phyloP scores from a whole-genome alignment of 2,113 vertebrate genomes.

The Corythornis vintsioides region DNA sequence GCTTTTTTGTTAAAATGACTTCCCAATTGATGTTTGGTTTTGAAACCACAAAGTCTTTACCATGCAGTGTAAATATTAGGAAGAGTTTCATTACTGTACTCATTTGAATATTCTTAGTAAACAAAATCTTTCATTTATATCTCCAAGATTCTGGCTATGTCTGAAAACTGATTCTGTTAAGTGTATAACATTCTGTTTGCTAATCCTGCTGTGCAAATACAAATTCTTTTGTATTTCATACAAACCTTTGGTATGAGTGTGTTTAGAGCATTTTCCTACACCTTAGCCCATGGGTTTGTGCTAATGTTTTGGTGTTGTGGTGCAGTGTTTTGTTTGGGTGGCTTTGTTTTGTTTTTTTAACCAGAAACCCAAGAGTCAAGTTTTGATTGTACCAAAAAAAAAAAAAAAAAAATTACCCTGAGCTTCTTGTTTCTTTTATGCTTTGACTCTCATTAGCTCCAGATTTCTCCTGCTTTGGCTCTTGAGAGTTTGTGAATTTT shows the following conservation, averaged over 20 bases:
- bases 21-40: background rate
- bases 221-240: background rate
- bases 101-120: background rate
- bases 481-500: background rate
- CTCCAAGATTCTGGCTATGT: background rate
- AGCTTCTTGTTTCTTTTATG: background rate
- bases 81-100: background rate
- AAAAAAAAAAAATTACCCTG: background rate
- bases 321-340: background rate
- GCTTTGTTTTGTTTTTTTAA: background rate
- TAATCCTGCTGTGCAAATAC: background rate
- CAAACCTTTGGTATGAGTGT: background rate
- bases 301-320: background rate
- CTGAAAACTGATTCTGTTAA: background rate
- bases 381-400: background rate
- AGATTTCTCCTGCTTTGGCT: background rate
- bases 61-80: background rate
- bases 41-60: slow-evolving; percentile 14
- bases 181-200: background rate
- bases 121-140: background rate
- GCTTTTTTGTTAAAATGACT: background rate
- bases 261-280: background rate
- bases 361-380: background rate
- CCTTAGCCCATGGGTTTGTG: background rate
- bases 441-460: background rate